These are phyloP conservation scores for Eristalis arbustorum DNA, from an alignment of 2,888 invertebrate genomes.

Conservation along the genomic window DNA sequence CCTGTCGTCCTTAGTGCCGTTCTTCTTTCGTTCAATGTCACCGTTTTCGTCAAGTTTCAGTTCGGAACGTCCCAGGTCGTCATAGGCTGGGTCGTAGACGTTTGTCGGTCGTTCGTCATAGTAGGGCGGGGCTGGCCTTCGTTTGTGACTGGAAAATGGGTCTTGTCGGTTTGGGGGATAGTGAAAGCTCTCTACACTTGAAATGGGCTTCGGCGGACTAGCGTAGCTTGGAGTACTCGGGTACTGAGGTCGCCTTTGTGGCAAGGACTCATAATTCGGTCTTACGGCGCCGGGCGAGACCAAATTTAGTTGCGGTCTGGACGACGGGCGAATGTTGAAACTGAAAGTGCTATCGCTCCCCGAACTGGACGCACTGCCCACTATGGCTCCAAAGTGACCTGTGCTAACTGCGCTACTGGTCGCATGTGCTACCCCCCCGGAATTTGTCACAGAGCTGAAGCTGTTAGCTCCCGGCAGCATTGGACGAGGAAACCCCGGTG, in stretches of 20 bases:
- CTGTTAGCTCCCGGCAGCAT: conserved; percentile 63
- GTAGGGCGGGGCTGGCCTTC: conserved; percentile 39
- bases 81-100: conserved; percentile 50
- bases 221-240: conserved; percentile 64
- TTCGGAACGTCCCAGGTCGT: conserved; percentile 63
- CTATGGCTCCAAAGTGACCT: conserved; percentile 76
- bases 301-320: conserved; percentile 72
- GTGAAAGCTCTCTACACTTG: conserved; percentile 71
- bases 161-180: conserved; percentile 73
- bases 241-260: conserved; percentile 72
- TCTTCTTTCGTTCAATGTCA: conserved; percentile 5
- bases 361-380: conserved; percentile 75
- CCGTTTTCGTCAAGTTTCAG: conserved; percentile 28
- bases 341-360: conserved; percentile 78
- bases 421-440: conserved; percentile 73
- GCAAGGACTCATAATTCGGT: conserved; percentile 71
- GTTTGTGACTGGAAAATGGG: conserved; percentile 55
- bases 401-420: conserved; percentile 75
- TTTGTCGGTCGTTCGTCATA: conserved; percentile 49
- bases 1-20: conserved; percentile 44
- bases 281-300: conserved; percentile 67
- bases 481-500: conserved; percentile 29
- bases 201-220: conserved; percentile 54
- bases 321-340: conserved; percentile 76
- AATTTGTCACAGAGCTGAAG: conserved; percentile 69